Conservation (phyloP, 2,888 invertebrate species). For the Melanostoma mellinum region DNA sequence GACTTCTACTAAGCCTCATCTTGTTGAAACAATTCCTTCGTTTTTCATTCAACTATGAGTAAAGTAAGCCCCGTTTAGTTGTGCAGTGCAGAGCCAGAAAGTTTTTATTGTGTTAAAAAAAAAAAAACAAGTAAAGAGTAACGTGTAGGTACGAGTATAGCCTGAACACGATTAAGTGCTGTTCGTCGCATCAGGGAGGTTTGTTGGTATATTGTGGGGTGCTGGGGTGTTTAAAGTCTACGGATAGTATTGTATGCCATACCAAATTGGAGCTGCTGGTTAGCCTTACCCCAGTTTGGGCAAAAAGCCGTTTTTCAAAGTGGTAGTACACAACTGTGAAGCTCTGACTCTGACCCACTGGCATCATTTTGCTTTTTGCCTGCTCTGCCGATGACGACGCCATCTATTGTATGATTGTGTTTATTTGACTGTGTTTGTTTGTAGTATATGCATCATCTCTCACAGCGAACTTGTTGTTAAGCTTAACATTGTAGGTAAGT, state of each 20-base stretch:
- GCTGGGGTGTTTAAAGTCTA: background rate
- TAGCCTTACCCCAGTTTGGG: constrained; percentile 71
- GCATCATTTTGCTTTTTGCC: constrained; percentile 78
- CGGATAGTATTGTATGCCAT: constrained; percentile 37
- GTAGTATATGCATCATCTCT: constrained; percentile 44
- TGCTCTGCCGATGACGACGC: constrained; percentile 53
- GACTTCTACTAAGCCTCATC: constrained; percentile 14
- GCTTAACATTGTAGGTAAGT: constrained; percentile 25
- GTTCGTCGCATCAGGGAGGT: constrained; percentile 31
- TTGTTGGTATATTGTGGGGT: constrained; percentile 28
- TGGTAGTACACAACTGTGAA: constrained; percentile 52
- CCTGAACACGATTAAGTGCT: constrained; percentile 27
- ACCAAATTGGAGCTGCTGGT: constrained; percentile 67
- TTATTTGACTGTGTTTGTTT: constrained; percentile 1
- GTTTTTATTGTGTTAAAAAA: constrained; percentile 41
- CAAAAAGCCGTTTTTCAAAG: constrained; percentile 43
- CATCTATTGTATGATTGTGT: constrained; percentile 1
- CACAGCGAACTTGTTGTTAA: constrained; percentile 36
- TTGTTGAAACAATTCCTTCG: constrained; percentile 17
- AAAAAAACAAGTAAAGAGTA: constrained; percentile 10
- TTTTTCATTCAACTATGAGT: constrained; percentile 33
- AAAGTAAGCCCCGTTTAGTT: constrained; percentile 2
- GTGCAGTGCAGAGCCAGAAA: constrained; percentile 17
- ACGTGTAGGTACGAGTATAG: constrained; percentile 4
- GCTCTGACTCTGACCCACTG: constrained; percentile 80